A percentile compares a stretch with the other conserved stretches of the same genome.
Evolutionary conservation across 1,140 invertebrate genomes (phyloP).

Genomic region (Thaumatotibia leucotreta): DNA sequence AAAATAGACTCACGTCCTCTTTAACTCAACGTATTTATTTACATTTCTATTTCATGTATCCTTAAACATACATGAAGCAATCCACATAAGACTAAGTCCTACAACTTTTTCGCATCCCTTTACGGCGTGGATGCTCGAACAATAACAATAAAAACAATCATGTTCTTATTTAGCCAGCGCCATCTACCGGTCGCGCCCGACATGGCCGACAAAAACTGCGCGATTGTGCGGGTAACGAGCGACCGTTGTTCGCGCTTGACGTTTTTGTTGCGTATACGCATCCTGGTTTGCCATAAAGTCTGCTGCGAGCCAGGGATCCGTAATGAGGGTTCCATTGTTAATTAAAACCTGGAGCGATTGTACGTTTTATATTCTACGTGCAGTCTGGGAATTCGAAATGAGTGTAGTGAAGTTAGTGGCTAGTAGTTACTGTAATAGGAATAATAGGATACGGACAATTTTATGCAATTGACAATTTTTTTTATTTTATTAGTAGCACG

Average conservation of each 20-base stretch:
- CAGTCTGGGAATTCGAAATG: neutral
- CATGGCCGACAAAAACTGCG: neutral
- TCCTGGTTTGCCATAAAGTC: slow-evolving; percentile 10
- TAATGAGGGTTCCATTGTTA: neutral
- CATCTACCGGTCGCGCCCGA: neutral
- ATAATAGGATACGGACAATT: no score
- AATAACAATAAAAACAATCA: slow-evolving; percentile 14
- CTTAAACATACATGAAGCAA: no score
- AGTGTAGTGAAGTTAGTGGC: neutral
- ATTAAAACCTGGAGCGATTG: no score
- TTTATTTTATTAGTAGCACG: no score
- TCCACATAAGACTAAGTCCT: no score
- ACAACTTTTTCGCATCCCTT: neutral
- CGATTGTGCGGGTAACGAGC: slow-evolving; percentile 9
- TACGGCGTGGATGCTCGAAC: neutral
- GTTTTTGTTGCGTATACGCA: neutral
- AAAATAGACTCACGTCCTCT: no score
- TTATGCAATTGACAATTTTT: no score
- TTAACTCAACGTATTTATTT: no score
- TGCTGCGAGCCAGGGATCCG: neutral
- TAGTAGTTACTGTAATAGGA: no score
- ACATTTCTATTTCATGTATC: no score
- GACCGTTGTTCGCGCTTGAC: slow-evolving; percentile 7
- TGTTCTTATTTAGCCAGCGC: slow-evolving; percentile 9
- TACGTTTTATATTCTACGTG: no score